These are phyloP conservation scores for Drosophila equinoxialis DNA, from an alignment of 1,140 invertebrate species.

Conservation along the genomic window DNA sequence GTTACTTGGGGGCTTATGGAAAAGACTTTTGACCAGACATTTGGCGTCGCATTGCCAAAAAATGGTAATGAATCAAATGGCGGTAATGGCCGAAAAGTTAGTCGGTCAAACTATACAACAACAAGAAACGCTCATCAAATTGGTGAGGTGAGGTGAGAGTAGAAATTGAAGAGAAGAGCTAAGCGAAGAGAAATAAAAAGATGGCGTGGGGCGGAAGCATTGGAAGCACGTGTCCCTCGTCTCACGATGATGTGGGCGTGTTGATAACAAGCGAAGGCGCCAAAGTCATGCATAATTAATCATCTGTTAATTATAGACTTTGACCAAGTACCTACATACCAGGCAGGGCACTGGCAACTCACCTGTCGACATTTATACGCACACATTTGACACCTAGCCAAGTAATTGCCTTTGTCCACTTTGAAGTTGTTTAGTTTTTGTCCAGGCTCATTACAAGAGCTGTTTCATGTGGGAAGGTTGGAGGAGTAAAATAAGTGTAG, in stretches of 20 bases:
- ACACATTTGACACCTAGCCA: conserved; percentile 72
- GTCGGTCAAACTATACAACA: conserved; percentile 52
- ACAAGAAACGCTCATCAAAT: conserved; percentile 7
- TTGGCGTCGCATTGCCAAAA: conserved; percentile 52
- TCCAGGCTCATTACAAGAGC: conserved; percentile 58
- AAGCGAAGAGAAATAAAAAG: not conserved
- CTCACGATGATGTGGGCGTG: conserved; percentile 50
- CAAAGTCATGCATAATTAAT: conserved; percentile 80
- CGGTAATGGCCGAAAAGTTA: conserved; percentile 61
- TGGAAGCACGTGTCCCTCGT: conserved; percentile 11
- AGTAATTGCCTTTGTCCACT: conserved; percentile 79
- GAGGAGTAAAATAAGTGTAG: not conserved
- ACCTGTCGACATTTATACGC: conserved; percentile 56
- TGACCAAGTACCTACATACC: conserved; percentile 41
- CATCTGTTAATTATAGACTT: conserved; percentile 80
- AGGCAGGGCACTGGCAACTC: conserved; percentile 12
- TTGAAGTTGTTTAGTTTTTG: conserved; percentile 72
- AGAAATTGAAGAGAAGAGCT: conserved; percentile 1
- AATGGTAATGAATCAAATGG: conserved; percentile 78
- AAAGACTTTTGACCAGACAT: conserved; percentile 15
- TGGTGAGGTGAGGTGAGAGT: not conserved
- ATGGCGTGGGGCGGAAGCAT: conserved; percentile 6
- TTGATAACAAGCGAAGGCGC: conserved; percentile 71
- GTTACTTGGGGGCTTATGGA: conserved; percentile 23
- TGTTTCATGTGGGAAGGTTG: conserved; percentile 11